Conservation (phyloP, 2,797 vertebrate species). For the Lophotriccus pileatus region DNA sequence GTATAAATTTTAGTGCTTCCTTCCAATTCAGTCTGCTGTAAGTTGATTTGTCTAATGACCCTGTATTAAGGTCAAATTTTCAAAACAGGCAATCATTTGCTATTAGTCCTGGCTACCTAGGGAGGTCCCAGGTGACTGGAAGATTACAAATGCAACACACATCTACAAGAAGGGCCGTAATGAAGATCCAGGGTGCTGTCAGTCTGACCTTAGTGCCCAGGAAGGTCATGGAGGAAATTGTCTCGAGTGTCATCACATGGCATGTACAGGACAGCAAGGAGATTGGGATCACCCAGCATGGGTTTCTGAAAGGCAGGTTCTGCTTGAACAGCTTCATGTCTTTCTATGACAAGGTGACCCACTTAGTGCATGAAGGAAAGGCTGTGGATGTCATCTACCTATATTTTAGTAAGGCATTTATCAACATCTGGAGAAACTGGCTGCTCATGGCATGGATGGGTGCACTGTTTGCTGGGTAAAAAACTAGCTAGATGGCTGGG, state of each 20-base stretch:
- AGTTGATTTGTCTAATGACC: neutral
- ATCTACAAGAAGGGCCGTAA: neutral
- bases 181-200: neutral
- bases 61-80: neutral
- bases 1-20: neutral
- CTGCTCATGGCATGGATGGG: neutral
- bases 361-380: neutral
- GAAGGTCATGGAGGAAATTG: neutral
- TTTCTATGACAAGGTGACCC: neutral
- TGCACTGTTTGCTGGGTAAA: neutral
- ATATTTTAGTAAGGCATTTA: neutral
- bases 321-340: neutral
- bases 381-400: neutral
- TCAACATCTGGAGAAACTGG: neutral
- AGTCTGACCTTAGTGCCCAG: neutral
- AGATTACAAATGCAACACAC: accelerated
- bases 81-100: neutral
- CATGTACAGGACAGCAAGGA: neutral
- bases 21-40: neutral
- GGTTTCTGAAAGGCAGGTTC: neutral
- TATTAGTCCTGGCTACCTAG: neutral
- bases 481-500: neutral
- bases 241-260: accelerated
- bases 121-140: neutral
- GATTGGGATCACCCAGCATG: neutral